A percentile compares a stretch with the other conserved stretches of the same genome.
These are phyloP conservation scores for Aspidapion aeneum DNA, from an alignment of 2,888 invertebrate genomes.

Conservation along the genomic window DNA sequence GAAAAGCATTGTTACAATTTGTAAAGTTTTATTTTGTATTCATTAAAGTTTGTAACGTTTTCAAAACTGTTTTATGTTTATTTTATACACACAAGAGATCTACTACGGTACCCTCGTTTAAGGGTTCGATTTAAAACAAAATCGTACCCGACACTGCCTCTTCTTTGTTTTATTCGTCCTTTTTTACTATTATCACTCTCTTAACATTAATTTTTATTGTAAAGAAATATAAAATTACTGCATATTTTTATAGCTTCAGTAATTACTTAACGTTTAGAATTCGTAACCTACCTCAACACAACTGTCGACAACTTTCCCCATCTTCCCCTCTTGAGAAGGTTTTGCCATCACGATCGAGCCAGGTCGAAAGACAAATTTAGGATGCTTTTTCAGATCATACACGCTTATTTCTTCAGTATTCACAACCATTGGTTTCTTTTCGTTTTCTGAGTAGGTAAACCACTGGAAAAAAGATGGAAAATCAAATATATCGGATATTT, in stretches of 20 bases:
- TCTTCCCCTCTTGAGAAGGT: conserved; percentile 37
- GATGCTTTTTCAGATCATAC: conserved; percentile 93
- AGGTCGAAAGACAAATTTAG: conserved; percentile 90
- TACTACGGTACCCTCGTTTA: too few relatives aligned
- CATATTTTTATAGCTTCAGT: too few relatives aligned
- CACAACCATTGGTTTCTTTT: conserved; percentile 34
- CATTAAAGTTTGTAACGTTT: too few relatives aligned
- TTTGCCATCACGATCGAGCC: conserved; percentile 82
- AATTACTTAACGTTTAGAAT: too few relatives aligned
- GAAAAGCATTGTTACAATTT: too few relatives aligned
- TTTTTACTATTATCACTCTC: conserved; percentile 85
- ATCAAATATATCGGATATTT: too few relatives aligned
- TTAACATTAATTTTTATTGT: conserved; percentile 23
- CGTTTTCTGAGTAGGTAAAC: conserved; percentile 70
- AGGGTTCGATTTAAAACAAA: too few relatives aligned
- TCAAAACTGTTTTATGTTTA: too few relatives aligned
- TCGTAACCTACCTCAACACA: conserved; percentile 59
- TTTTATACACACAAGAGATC: too few relatives aligned
- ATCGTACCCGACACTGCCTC: too few relatives aligned
- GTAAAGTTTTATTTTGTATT: too few relatives aligned
- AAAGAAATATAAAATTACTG: too few relatives aligned
- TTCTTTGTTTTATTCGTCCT: conserved; percentile 82
- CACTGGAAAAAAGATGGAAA: conserved; percentile 61
- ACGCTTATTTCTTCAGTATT: conserved; percentile 74
- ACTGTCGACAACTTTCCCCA: conserved; percentile 85